Percentiles rank a stretch among this genome's conserved stretches.
These are phyloP conservation scores for Oscheius sp. DNA, from an alignment of 2,888 invertebrate species.

Conservation along the genomic window DNA sequence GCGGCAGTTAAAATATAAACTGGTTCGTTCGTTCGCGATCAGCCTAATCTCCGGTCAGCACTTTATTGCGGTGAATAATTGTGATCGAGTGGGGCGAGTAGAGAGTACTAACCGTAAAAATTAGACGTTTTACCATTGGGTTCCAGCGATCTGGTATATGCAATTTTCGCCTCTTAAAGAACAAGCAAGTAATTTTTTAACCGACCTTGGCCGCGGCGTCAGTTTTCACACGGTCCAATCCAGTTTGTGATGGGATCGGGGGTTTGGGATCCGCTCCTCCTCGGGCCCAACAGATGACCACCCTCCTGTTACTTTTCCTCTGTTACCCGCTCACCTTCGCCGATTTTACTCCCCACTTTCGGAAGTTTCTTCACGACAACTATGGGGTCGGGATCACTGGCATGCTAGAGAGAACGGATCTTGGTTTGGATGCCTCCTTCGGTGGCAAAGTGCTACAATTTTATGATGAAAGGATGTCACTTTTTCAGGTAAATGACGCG, in stretches of 20 bases:
- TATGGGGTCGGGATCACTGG: constrained; percentile 66
- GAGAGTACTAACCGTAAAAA: no score
- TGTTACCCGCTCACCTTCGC: constrained; percentile 29
- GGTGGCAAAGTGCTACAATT: constrained; percentile 57
- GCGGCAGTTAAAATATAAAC: no score
- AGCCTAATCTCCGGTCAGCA: no score
- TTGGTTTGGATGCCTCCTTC: constrained; percentile 67
- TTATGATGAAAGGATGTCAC: no score
- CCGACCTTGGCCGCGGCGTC: constrained; percentile 14
- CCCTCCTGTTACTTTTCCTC: constrained; percentile 28
- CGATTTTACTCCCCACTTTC: constrained; percentile 63
- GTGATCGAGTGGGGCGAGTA: no score
- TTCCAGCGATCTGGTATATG: no score
- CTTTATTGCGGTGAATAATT: no score
- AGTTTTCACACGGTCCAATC: constrained; percentile 14
- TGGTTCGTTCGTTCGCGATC: no score
- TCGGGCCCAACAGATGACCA: not conserved
- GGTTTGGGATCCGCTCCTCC: constrained; percentile 15
- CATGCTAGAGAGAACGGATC: constrained; percentile 66
- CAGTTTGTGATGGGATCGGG: constrained; percentile 24
- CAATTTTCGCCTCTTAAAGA: not conserved
- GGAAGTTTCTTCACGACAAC: constrained; percentile 60
- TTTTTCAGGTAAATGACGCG: constrained; percentile 19
- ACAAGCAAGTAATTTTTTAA: not conserved
- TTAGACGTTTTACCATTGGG: no score